Base-by-base conservation (phyloP, 2,797 vertebrate genomes). In the Distichodus sexfasciatus region DNA sequence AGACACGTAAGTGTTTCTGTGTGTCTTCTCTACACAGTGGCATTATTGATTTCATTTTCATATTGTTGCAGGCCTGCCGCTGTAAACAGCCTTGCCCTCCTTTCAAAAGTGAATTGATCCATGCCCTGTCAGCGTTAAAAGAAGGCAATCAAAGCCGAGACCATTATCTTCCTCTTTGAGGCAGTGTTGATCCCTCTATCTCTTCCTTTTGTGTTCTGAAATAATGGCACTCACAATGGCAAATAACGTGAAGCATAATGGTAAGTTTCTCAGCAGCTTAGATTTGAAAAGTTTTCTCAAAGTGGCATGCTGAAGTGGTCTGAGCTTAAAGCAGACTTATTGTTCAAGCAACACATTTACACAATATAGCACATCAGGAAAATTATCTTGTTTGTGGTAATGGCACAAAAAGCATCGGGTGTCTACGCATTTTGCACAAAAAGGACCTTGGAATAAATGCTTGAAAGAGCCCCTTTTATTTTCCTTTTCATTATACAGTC, bases 31-130 rank as follows among this genome's bases (percentile, higher is more conserved):
- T 50, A 67, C 29, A 29, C 75, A 62, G 84, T 79, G 78, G 76
- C 79, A 79, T 79, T 86, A 88, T 90, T 81, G 87, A 88, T 89
- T 89, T 84, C 69, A 86, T 90, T 87, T 89, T 86, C 84, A 85
- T 86, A 86, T 81, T 78, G 77, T 79, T 84, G 78, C 75, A 71
- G 70, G 79, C 82, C 78, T 43, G 47, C 21, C 7, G 59, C 81
- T 84, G 84, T 85, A 86, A 87, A 88, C 83, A 85, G 75, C 41
- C 66, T 75, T 84, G 78, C 80, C 66, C 79, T 85, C 79, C 76
- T 71, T 84, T 86, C 84, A 84, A 86, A 81, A 54, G 24, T 11
- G 60, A 80, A 89, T 89, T 86, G 88, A 89, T 89, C 84, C 79
- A 53, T 48, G 2, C 60, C 57, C 51, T 1, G 60, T 40, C 48